Evolutionary conservation across 2,888 invertebrate species (phyloP), one percentile per base, ranked within the genome.

Genomic region (Hyposoter didymator): DNA sequence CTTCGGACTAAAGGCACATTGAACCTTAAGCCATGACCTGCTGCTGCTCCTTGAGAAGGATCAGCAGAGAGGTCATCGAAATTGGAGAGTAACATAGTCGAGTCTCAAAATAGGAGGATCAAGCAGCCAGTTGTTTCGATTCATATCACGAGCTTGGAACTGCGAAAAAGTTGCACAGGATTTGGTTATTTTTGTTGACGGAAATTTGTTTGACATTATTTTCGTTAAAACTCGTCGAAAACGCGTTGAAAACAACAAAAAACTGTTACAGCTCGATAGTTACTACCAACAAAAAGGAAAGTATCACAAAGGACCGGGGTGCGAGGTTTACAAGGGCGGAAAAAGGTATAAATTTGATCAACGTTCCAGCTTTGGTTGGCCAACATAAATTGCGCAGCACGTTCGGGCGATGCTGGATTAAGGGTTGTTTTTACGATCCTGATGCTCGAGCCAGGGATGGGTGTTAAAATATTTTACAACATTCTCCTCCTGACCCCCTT

Each of bases 351-450:
- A 59, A 72, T 84, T 67, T 59, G 47, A 7, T 67, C 70, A 47
- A 64, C 49, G 17, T 22, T 12, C 0, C 55, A 59, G 32, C 32
- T n/a, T 35, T 67, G 47, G 72, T 73, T 72, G 22, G 69, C 39
- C 14, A 67, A 70, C 28, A 64, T 80, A 80, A 84, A 84, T 80
- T 39, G 66, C 45, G 22, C 70, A 59, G 45, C 66, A 80, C 70
- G 75, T 72, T 84, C 59, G 66, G 32, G 35, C 84, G 76, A 80
- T 76, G 70, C 66, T 19, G 80, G 70, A 80, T 84, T 76, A 80
- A 75, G 22, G 80, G 47, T 32, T 32, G 52, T 84, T 84, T 80
- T 84, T 80, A 84, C 76, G 75, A 76, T 45, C 52, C 22, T 35
- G 59, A 76, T 66, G 59, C 73, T 47, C 49, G 70, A 28, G 62